Evolutionary conservation across 2,888 invertebrate genomes (phyloP).

Genomic region (Ochropleura plecta): DNA sequence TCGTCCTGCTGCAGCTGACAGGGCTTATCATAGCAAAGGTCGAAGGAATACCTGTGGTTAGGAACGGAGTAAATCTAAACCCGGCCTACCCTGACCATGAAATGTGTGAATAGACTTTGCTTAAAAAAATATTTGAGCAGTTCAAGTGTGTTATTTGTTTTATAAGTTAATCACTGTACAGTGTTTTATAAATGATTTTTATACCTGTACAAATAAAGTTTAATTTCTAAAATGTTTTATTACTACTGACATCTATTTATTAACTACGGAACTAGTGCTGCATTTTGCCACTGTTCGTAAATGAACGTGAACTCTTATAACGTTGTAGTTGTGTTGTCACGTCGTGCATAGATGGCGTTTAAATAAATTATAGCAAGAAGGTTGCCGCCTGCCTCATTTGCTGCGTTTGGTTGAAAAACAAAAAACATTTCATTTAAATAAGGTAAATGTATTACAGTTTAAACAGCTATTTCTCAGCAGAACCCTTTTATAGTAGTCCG

Average conservation of each 20-base stretch:
- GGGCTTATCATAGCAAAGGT: not conserved
- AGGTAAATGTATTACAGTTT: too few species aligned
- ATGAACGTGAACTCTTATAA: not conserved
- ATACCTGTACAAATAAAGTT: conserved; percentile 61
- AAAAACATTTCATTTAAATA: not conserved
- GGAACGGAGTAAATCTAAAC: not conserved
- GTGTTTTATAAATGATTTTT: conserved; percentile 68
- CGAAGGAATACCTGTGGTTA: not conserved
- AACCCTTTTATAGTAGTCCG: too few species aligned
- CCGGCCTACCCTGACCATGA: not conserved
- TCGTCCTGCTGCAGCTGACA: not conserved
- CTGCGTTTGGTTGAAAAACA: not conserved
- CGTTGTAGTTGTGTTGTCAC: conserved; percentile 7
- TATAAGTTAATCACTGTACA: conserved; percentile 73
- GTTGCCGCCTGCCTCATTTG: not conserved
- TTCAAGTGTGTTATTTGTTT: conserved; percentile 34
- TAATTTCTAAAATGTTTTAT: not conserved
- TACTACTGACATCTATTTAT: conserved; percentile 38
- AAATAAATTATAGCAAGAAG: not conserved
- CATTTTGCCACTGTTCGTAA: too few species aligned
- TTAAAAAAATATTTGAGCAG: not conserved
- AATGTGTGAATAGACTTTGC: conserved; percentile 3
- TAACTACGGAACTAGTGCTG: not conserved
- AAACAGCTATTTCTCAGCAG: too few species aligned
- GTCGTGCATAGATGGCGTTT: conserved; percentile 32